Evolutionary conservation across 1,140 invertebrate species (phyloP), one percentile per base, ranked within the genome.

Genomic region (Lasioglossum baleicum): DNA sequence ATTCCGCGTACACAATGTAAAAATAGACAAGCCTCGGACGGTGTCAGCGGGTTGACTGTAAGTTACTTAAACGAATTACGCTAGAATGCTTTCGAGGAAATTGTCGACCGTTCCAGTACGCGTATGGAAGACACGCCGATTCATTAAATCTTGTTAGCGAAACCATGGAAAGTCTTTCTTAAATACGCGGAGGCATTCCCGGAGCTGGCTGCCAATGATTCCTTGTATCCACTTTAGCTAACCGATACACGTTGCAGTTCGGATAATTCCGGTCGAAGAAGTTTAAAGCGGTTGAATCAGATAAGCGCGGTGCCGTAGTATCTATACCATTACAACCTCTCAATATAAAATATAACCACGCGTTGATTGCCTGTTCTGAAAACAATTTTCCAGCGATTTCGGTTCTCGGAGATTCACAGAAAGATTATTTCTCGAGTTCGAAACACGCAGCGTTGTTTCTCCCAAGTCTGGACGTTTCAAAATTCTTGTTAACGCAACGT

Each of bases 131-230:
- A n/a, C 51, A 65, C 63, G 31, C 35, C 63, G 63, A 65, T 65
- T 17, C 63, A 42, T 65, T 65, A n/a, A 65, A 65, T 65, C 63
- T 65, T 65, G 63, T 65, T 65, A 65, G 20, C 63, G 63, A 42
- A 65, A 35, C 61, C 61, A 65, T n/a, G 63, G 63, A 40, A 65
- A 65, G 20, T 5, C 63, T 20, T 65, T 65, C 35, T 35, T 42
- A 42, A 42, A 35, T 31, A 35, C 17, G 63, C 15, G 63, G 2
- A 42, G 63, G 8, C 63, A 8, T 42, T 42, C 35, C 63, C n/a
- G 20, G n/a, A 11, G 6, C 40, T 8, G n/a, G 64, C 8, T 7
- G 42, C 20, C 64, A 44, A 66, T 44, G 10, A 44, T 66, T 66
- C 42, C 40, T 42, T 48, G 64, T 66, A 66, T 22, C 64, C 64